These are phyloP conservation scores for Amphibalanus amphitrite DNA, from an alignment of 1,140 invertebrate species.

Conservation along the genomic window DNA sequence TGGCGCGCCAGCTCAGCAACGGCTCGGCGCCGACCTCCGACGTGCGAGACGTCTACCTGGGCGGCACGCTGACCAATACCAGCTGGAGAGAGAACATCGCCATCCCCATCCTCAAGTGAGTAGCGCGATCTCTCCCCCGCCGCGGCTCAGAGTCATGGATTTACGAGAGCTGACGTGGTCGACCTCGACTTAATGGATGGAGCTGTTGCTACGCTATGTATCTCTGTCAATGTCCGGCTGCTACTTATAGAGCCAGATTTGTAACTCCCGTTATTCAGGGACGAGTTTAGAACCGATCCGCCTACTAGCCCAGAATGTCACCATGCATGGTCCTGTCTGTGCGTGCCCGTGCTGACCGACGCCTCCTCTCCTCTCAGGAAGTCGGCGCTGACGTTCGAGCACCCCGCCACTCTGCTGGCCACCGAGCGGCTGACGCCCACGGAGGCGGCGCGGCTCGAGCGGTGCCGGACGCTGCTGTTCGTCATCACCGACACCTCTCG, in stretches of 20 bases:
- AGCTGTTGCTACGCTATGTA: no score
- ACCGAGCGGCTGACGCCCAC: constrained; percentile 35
- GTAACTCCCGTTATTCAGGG: no score
- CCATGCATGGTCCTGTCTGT: no score
- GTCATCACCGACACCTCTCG: constrained; percentile 65
- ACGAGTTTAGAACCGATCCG: no score
- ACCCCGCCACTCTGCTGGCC: constrained; percentile 20
- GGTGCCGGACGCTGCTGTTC: constrained; percentile 60
- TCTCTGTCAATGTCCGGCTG: no score
- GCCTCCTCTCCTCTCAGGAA: constrained; percentile 30
- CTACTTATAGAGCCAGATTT: no score
- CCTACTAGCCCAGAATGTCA: no score
- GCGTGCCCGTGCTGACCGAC: neutral
- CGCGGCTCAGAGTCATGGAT: no score
- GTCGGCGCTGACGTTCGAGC: constrained; percentile 9
- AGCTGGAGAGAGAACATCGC: constrained; percentile 39
- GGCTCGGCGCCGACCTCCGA: neutral
- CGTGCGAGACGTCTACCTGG: constrained; percentile 35
- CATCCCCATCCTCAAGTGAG: constrained; percentile 38
- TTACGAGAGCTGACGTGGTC: no score
- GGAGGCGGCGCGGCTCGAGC: constrained; percentile 42
- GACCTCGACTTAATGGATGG: no score
- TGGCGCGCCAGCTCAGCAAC: neutral
- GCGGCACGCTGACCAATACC: constrained; percentile 32
- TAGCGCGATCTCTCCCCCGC: no score